Evolutionary conservation across 1,140 invertebrate genomes (phyloP).

Genomic region (Saccostrea glomerata): DNA sequence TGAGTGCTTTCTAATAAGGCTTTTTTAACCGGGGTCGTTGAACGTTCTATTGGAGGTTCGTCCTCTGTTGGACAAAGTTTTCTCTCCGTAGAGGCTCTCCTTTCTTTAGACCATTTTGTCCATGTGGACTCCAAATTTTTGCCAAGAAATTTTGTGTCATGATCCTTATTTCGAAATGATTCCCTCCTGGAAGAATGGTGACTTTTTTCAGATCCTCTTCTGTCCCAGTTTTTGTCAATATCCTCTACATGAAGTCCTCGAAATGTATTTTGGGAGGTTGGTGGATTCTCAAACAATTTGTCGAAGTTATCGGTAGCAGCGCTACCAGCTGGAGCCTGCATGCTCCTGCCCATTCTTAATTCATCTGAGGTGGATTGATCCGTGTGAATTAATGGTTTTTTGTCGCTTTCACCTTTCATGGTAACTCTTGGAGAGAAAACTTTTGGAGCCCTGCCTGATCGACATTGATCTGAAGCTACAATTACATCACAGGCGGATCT

Average conservation of each 20-base stretch:
- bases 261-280: slow-evolving; percentile 28
- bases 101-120: slow-evolving; percentile 75
- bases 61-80: slow-evolving; percentile 72
- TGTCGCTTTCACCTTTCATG: slow-evolving; percentile 46
- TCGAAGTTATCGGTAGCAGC: slow-evolving; percentile 57
- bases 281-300: slow-evolving; percentile 57
- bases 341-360: slow-evolving; percentile 19
- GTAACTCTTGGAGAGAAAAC: slow-evolving; percentile 4
- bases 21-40: slow-evolving; percentile 77
- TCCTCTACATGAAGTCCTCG: slow-evolving; percentile 62
- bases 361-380: not conserved
- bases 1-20: slow-evolving; percentile 75
- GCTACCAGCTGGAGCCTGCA: slow-evolving; percentile 44
- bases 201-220: slow-evolving; percentile 63
- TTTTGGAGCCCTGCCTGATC: slow-evolving; percentile 46
- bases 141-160: slow-evolving; percentile 66
- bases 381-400: slow-evolving; percentile 43
- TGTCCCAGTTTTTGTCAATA: slow-evolving; percentile 67
- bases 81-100: slow-evolving; percentile 71
- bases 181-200: slow-evolving; percentile 61
- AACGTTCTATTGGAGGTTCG: slow-evolving; percentile 63
- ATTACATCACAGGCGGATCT: slow-evolving; percentile 4
- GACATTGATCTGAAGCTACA: slow-evolving; percentile 18
- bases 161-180: slow-evolving; percentile 65
- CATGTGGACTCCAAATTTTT: slow-evolving; percentile 69